These are phyloP conservation scores for Coendou prehensilis DNA, from an alignment of 2,797 vertebrate genomes.

Conservation along the genomic window DNA sequence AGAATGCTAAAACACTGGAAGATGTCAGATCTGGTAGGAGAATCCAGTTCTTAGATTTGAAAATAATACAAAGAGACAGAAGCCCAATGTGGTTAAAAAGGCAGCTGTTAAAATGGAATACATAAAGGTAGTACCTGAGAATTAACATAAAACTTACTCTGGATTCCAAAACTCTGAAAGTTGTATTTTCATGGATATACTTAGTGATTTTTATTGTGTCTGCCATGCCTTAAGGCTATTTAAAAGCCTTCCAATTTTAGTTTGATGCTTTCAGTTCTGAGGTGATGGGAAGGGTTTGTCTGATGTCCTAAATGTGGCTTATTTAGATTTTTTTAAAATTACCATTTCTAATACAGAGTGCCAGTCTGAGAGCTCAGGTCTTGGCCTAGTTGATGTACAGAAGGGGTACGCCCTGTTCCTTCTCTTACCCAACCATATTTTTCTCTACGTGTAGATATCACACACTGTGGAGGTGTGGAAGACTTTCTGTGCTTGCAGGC, in stretches of 20 bases:
- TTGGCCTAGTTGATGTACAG: background rate
- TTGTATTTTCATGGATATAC: background rate
- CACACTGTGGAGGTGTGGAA: background rate
- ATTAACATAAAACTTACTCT: background rate
- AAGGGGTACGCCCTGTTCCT: background rate
- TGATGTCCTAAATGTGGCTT: constrained; percentile 14
- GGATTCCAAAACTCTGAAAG: background rate
- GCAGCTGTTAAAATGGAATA: background rate
- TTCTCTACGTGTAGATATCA: background rate
- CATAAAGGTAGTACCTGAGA: background rate
- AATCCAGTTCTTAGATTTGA: background rate
- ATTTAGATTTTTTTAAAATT: background rate
- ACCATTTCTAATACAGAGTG: background rate
- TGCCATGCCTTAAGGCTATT: background rate
- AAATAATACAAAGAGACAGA: background rate
- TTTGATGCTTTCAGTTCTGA: background rate
- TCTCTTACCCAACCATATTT: background rate
- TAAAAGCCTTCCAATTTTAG: background rate
- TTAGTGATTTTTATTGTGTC: background rate
- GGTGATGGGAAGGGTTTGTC: background rate
- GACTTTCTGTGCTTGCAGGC: background rate
- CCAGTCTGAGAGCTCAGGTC: background rate
- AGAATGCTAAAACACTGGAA: background rate
- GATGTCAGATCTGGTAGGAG: background rate
- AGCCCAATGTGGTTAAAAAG: background rate